These are phyloP conservation scores for Spilosoma lubricipeda DNA, from an alignment of 2,888 invertebrate genomes.

Conservation along the genomic window DNA sequence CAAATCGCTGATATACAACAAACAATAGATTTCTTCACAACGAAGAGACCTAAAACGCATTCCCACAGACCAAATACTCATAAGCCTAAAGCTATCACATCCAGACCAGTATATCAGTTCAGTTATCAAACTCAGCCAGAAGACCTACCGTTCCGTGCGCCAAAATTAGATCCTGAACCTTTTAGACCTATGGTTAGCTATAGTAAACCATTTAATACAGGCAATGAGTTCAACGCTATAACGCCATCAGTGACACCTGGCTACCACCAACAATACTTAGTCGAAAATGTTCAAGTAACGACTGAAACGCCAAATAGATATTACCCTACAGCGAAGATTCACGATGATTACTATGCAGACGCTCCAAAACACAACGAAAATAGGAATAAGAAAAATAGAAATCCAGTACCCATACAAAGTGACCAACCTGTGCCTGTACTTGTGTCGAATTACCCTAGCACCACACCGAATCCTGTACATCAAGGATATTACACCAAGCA, in stretches of 20 bases:
- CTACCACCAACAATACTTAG: constrained; percentile 77
- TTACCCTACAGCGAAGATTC: constrained; percentile 80
- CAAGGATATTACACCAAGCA: constrained; percentile 90
- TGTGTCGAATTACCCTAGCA: constrained; percentile 70
- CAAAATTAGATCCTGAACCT: constrained; percentile 86
- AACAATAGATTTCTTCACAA: constrained; percentile 88
- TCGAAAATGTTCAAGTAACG: constrained; percentile 79
- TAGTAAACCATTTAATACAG: constrained; percentile 81
- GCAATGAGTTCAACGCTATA: constrained; percentile 79
- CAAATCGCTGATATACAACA: constrained; percentile 89
- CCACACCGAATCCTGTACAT: constrained; percentile 86
- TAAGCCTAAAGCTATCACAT: constrained; percentile 82
- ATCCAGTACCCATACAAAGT: constrained; percentile 71
- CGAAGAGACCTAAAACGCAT: constrained; percentile 84
- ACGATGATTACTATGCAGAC: constrained; percentile 81
- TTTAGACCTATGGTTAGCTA: constrained; percentile 88
- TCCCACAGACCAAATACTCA: constrained; percentile 72
- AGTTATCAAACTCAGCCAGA: constrained; percentile 88
- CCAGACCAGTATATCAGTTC: constrained; percentile 90
- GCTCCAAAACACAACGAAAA: constrained; percentile 65
- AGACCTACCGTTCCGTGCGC: constrained; percentile 79
- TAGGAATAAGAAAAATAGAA: constrained; percentile 67
- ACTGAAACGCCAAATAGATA: constrained; percentile 83
- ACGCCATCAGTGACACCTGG: constrained; percentile 74
- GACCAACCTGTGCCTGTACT: constrained; percentile 71